These are phyloP conservation scores for Autographa pulchrina DNA, from an alignment of 2,888 invertebrate species.

Conservation along the genomic window DNA sequence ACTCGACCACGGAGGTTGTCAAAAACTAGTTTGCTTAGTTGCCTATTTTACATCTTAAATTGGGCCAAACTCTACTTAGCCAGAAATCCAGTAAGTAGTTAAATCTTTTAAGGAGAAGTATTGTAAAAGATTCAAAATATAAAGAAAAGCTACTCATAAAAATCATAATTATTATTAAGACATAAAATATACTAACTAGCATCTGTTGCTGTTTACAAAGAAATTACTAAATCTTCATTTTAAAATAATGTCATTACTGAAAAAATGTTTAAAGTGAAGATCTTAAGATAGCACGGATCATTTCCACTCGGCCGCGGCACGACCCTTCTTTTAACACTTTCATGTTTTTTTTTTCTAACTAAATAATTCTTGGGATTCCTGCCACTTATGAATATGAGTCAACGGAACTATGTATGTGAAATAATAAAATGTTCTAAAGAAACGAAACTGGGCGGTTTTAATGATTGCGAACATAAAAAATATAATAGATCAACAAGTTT, in stretches of 20 bases:
- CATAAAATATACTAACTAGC: not conserved
- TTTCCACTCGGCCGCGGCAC: conserved; percentile 36
- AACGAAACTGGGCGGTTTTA: conserved; percentile 9
- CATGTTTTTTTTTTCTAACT: conserved; percentile 38
- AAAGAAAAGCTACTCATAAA: too few species aligned
- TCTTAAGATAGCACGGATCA: conserved; percentile 48
- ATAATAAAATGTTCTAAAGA: conserved; percentile 15
- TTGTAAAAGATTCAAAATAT: too few species aligned
- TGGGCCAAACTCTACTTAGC: too few species aligned
- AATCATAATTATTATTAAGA: too few species aligned
- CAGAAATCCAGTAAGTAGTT: too few species aligned
- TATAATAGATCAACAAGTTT: not conserved
- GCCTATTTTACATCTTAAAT: too few species aligned
- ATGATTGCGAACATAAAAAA: conserved; percentile 8
- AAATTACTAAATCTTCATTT: conserved; percentile 17
- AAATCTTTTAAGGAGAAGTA: too few species aligned
- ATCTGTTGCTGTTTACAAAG: not conserved
- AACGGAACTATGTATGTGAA: conserved; percentile 37
- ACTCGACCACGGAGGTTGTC: too few species aligned
- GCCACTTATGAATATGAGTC: conserved; percentile 26
- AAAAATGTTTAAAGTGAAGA: conserved; percentile 34
- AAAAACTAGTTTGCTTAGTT: too few species aligned
- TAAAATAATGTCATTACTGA: conserved; percentile 36
- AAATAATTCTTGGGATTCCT: conserved; percentile 21
- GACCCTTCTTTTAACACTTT: conserved; percentile 40